Percentiles rank a stretch among this genome's conserved stretches.
phyloP scores from a whole-genome alignment of 1,140 invertebrate genomes.

The Pseudomyrmex cubaensis region DNA sequence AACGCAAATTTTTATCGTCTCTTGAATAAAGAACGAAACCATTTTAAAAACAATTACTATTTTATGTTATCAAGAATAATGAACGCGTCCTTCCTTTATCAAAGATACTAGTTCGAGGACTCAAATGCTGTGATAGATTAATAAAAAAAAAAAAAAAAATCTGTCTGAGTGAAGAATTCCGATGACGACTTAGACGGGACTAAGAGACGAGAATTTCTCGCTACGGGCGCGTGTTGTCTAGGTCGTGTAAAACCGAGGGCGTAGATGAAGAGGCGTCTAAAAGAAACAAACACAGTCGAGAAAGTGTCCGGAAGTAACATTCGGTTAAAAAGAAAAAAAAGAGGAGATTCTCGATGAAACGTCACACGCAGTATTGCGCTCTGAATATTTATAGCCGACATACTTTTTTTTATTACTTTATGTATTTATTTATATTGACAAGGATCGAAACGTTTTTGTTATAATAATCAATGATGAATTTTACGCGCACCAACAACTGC shows the following conservation, averaged over 20 bases:
- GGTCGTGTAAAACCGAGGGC: constrained; percentile 62
- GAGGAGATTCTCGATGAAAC: constrained; percentile 1
- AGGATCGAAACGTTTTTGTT: too few relatives aligned
- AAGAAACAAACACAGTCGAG: too few relatives aligned
- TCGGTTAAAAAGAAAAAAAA: constrained; percentile 13
- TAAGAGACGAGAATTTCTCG: background rate
- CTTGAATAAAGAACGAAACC: too few relatives aligned
- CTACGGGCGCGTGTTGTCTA: constrained; percentile 54
- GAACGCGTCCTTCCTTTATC: too few relatives aligned
- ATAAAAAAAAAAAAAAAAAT: background rate
- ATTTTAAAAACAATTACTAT: too few relatives aligned
- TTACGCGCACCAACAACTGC: too few relatives aligned
- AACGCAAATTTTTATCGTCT: too few relatives aligned
- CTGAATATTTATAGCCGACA: background rate
- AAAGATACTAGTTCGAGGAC: background rate
- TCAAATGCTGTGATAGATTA: background rate
- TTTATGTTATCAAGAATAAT: too few relatives aligned
- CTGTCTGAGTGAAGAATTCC: background rate
- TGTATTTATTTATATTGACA: too few relatives aligned
- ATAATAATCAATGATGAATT: too few relatives aligned
- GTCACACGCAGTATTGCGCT: background rate
- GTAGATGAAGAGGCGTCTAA: constrained; percentile 35
- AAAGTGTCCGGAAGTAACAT: constrained; percentile 36
- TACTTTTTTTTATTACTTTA: too few relatives aligned
- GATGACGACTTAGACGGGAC: background rate